Evolutionary conservation across 2,797 vertebrate genomes (phyloP).

Genomic region (Galago senegalensis): DNA sequence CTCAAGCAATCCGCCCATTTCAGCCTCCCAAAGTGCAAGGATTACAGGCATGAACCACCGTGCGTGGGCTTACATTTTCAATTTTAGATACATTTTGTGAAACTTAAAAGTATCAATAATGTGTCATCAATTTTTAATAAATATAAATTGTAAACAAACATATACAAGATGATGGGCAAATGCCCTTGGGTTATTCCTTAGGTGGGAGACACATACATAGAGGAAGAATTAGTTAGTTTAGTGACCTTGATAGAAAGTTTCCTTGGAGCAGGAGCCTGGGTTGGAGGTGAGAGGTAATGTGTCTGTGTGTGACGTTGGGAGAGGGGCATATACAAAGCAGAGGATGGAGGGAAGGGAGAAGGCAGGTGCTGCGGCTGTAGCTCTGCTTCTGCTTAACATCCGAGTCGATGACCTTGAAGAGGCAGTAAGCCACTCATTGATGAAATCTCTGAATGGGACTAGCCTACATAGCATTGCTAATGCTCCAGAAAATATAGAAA

Average conservation of each 20-base stretch:
- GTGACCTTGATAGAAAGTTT: background rate
- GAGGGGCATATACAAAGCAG: fast-evolving
- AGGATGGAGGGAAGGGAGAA: background rate
- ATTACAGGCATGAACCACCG: no score
- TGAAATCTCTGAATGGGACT: background rate
- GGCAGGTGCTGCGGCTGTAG: background rate
- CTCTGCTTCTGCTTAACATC: background rate
- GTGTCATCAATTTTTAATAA: background rate
- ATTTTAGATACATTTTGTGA: background rate
- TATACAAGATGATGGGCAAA: background rate
- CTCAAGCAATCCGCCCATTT: no score
- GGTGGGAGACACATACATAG: background rate
- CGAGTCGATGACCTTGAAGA: background rate
- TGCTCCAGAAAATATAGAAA: background rate
- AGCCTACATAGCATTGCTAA: background rate
- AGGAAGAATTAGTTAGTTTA: background rate
- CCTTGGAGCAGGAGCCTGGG: background rate
- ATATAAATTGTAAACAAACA: background rate
- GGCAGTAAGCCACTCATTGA: background rate
- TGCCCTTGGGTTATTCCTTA: background rate
- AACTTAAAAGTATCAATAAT: background rate
- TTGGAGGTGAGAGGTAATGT: background rate
- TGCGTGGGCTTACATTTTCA: background rate
- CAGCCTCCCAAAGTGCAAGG: no score
- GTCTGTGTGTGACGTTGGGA: background rate